Conservation (phyloP, 2,888 invertebrate genomes). For the Euspilapteryx auroguttella region DNA sequence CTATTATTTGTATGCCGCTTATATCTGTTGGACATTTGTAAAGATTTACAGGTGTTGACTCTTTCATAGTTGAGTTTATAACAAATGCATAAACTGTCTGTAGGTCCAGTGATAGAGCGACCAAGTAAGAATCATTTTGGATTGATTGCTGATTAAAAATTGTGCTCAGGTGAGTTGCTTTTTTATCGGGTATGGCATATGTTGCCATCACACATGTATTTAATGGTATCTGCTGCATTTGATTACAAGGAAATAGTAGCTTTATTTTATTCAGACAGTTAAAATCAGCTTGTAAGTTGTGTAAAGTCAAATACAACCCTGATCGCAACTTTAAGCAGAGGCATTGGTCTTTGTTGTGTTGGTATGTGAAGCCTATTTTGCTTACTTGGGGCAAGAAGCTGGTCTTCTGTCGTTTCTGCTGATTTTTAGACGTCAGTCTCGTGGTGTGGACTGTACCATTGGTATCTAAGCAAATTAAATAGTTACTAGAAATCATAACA, state of each 20-base stretch:
- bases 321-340: conserved; percentile 22
- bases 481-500: conserved; percentile 19
- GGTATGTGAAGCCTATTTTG: conserved; percentile 13
- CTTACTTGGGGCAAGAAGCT: conserved; percentile 18
- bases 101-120: too few relatives aligned
- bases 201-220: too few relatives aligned
- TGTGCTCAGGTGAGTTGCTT: too few relatives aligned
- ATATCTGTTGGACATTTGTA: conserved; percentile 30
- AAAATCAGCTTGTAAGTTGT: too few relatives aligned
- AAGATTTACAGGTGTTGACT: conserved; percentile 17
- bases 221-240: too few relatives aligned
- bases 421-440: conserved; percentile 27
- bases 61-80: conserved; percentile 13
- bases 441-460: conserved; percentile 22
- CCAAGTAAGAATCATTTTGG: too few relatives aligned
- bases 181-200: too few relatives aligned
- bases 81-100: conserved; percentile 20
- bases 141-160: too few relatives aligned
- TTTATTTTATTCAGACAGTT: too few relatives aligned
- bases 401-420: conserved; percentile 20
- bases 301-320: too few relatives aligned
- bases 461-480: conserved; percentile 27
- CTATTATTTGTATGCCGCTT: conserved; percentile 18
- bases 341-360: conserved; percentile 12
- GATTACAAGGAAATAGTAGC: too few relatives aligned